Percentiles rank a stretch among this genome's conserved stretches.
Conservation (phyloP, 2,888 invertebrate genomes). For the Spodoptera exigua region DNA sequence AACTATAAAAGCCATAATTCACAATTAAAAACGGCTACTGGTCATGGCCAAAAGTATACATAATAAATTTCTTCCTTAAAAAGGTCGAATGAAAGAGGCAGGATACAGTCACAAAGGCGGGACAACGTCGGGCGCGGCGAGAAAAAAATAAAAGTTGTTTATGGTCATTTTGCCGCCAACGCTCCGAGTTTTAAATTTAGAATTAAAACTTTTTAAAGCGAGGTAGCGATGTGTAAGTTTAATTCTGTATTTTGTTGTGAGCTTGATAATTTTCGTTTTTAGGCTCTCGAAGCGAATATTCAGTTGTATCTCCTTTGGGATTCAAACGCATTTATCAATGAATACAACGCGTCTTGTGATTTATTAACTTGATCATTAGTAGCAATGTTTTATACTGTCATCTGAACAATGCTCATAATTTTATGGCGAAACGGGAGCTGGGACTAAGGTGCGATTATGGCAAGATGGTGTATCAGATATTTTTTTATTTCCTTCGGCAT, state of each 20-base stretch:
- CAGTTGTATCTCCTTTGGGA: neutral
- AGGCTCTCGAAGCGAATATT: constrained; percentile 17
- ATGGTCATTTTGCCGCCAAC: constrained; percentile 87
- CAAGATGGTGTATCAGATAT: no score
- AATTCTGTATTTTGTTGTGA: constrained; percentile 45
- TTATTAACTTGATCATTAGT: no score
- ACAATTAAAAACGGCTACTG: constrained; percentile 89
- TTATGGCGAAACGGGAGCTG: no score
- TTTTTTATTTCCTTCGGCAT: no score
- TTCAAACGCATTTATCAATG: neutral
- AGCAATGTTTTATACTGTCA: no score
- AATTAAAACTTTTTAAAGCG: constrained; percentile 72
- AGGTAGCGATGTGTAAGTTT: constrained; percentile 57
- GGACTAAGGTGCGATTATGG: no score
- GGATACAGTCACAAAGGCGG: constrained; percentile 85
- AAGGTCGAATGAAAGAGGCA: constrained; percentile 87
- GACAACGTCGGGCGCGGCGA: constrained; percentile 73
- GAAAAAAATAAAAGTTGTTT: constrained; percentile 85
- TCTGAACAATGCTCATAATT: no score
- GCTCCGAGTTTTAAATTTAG: constrained; percentile 83
- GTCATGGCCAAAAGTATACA: constrained; percentile 87
- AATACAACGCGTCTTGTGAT: neutral
- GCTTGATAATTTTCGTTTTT: constrained; percentile 37
- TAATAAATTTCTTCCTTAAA: constrained; percentile 88
- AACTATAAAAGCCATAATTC: constrained; percentile 83